Percentiles rank a stretch among this genome's conserved stretches.
These are phyloP conservation scores for Spondyliosoma cantharus DNA, from an alignment of 2,797 vertebrate genomes.

Conservation along the genomic window DNA sequence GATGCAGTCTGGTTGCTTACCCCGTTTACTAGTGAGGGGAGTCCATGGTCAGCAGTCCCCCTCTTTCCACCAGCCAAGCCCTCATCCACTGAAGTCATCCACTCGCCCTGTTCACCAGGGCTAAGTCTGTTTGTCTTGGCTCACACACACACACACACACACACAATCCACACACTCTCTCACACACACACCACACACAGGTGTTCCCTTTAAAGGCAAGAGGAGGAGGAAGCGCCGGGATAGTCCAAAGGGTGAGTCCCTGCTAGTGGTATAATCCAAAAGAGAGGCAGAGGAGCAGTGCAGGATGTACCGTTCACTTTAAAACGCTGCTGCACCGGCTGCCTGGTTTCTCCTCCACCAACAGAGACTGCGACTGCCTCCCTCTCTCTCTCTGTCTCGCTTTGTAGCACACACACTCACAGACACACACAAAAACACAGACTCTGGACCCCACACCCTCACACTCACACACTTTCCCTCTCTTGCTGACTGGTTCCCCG, in stretches of 20 bases:
- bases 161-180: slow-evolving; percentile 13
- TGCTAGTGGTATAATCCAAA: slow-evolving; percentile 63
- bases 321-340: slow-evolving; percentile 70
- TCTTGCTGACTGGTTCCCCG: slow-evolving; percentile 59
- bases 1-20: slow-evolving; percentile 71
- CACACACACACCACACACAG: slow-evolving; percentile 59
- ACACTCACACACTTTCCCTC: slow-evolving; percentile 53
- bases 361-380: slow-evolving; percentile 30
- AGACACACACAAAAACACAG: slow-evolving; percentile 39
- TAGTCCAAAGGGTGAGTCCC: slow-evolving; percentile 73
- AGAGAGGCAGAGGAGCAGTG: slow-evolving; percentile 45
- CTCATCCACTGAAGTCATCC: slow-evolving; percentile 77
- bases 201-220: slow-evolving; percentile 66
- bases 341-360: slow-evolving; percentile 43
- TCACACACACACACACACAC: slow-evolving; percentile 18
- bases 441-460: slow-evolving; percentile 58
- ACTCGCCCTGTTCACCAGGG: slow-evolving; percentile 54
- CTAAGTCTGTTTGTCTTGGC: slow-evolving; percentile 50
- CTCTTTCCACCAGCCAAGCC: slow-evolving; percentile 60
- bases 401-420: background rate
- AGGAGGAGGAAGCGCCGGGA: slow-evolving; percentile 51
- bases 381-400: slow-evolving; percentile 9
- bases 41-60: slow-evolving; percentile 72
- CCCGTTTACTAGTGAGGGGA: slow-evolving; percentile 74
- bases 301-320: slow-evolving; percentile 61